Evolutionary conservation across 2,113 vertebrate genomes (phyloP), one percentile per base, ranked within the genome.

Genomic region (Chloroceryle aenea): DNA sequence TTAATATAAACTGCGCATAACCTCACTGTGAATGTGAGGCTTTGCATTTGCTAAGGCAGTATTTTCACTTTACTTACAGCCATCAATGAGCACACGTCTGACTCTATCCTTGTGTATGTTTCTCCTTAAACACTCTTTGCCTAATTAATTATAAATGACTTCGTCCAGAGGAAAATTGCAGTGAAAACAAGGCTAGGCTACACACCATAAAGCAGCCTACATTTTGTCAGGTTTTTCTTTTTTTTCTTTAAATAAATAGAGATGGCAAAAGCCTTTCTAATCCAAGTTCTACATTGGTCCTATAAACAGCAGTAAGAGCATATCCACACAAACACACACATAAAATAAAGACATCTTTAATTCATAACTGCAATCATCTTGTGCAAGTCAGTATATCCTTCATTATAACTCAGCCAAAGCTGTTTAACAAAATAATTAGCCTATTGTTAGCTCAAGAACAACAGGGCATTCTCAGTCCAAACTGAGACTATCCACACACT

Each of bases 391-490:
- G 25, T 45, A 53, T 38, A 78, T 36, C 76, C 72, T 84, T 71
- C 76, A 77, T 52, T 20, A 2, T 43, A 89, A 78, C 29, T 59
- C 89, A 88, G 72, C 25, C 75, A 81, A 93, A 75, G 83, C 83
- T 93, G 64, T 94, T 95, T 72, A 92, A 95, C 84, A 68, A 86
- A 96, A 77, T 81, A 90, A 95, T 96, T 88, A 95, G 81, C 45
- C 85, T 23, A n/a, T 1, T 87, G 50, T 68, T 74, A 81, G 61
- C 76, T 87, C 82, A 66, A 91, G 87, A 66, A 94, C 93, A 91
- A 64, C 4, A 82, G 43, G 63, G 58, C 56, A 72, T 16, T 72
- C 52, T 67, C 29, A 75, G 14, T 64, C 40, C 64, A 62, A 67
- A 52, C 42, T 26, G 76, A 58, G 78, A 72, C 62, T 13, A 38